A percentile compares a stretch with the other conserved stretches of the same genome.
phyloP scores from a whole-genome alignment of 2,888 invertebrate species.

The Drosophila melanosoma region DNA sequence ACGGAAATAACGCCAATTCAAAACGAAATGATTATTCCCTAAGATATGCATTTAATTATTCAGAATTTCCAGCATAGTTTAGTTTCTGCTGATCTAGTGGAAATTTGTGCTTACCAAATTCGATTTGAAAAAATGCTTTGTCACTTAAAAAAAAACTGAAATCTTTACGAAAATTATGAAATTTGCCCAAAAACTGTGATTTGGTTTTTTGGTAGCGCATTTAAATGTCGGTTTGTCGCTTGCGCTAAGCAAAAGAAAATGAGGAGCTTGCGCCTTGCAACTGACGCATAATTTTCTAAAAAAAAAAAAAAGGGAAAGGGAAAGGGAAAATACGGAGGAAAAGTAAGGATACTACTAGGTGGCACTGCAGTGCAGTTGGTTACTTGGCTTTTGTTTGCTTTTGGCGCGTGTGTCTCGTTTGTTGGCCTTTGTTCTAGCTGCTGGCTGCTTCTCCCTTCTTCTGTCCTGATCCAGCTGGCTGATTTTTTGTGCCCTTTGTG shows the following conservation, averaged over 20 bases:
- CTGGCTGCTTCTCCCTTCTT: conserved; percentile 1
- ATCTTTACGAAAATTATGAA: neutral
- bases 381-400: conserved; percentile 55
- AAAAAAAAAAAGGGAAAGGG: conserved; percentile 17
- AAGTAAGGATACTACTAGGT: neutral
- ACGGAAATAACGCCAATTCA: neutral
- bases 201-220: neutral
- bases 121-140: neutral
- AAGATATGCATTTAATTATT: neutral
- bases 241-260: conserved; percentile 50
- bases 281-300: conserved; percentile 60
- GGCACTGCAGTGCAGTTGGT: conserved; percentile 47
- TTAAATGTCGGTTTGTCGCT: neutral
- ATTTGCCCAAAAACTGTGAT: neutral
- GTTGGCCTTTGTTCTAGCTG: conserved; percentile 55
- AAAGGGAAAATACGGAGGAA: neutral
- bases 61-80: neutral
- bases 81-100: neutral
- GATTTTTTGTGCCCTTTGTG: conserved; percentile 28
- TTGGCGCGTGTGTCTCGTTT: conserved; percentile 59
- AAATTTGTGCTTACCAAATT: neutral
- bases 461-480: conserved; percentile 31
- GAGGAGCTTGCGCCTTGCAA: conserved; percentile 28
- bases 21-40: neutral
- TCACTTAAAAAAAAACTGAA: neutral